A percentile compares a stretch with the other conserved stretches of the same genome.
phyloP scores from a whole-genome alignment of 1,140 invertebrate species.

The Neomicropteryx cornuta region DNA sequence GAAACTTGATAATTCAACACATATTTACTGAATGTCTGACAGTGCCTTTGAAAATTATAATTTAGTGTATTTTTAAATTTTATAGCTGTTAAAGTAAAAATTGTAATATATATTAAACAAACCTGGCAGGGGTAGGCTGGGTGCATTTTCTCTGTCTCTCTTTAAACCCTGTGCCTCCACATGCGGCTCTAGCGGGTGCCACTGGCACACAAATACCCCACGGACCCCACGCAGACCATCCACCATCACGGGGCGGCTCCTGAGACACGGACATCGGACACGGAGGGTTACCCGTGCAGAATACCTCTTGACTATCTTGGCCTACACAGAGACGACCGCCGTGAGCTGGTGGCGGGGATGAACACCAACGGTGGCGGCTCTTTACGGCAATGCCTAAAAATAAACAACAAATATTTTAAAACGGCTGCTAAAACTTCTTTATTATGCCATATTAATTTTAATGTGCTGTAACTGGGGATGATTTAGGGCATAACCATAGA shows the following conservation, averaged over 20 bases:
- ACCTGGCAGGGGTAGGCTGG: constrained; percentile 22
- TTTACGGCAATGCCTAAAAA: constrained; percentile 74
- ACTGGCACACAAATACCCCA: constrained; percentile 52
- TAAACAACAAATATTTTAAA: background rate
- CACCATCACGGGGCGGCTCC: constrained; percentile 51
- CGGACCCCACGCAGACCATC: constrained; percentile 61
- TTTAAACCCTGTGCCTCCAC: constrained; percentile 29
- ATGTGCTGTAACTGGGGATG: background rate
- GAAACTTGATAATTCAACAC: too few species aligned
- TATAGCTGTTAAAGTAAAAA: too few species aligned
- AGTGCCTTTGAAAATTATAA: too few species aligned
- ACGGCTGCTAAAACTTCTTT: too few species aligned
- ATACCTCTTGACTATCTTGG: constrained; percentile 61
- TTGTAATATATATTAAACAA: too few species aligned
- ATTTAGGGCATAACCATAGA: too few species aligned
- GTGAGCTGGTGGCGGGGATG: constrained; percentile 69
- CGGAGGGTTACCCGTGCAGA: constrained; percentile 67
- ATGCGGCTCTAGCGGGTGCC: constrained; percentile 36
- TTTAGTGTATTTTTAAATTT: too few species aligned
- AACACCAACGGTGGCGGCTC: constrained; percentile 64
- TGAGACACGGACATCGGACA: constrained; percentile 48
- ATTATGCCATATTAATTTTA: background rate
- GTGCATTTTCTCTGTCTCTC: constrained; percentile 20
- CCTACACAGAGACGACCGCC: constrained; percentile 79
- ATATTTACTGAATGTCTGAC: too few species aligned